phyloP scores from a whole-genome alignment of 1,140 invertebrate genomes.

The Manduca sexta region DNA sequence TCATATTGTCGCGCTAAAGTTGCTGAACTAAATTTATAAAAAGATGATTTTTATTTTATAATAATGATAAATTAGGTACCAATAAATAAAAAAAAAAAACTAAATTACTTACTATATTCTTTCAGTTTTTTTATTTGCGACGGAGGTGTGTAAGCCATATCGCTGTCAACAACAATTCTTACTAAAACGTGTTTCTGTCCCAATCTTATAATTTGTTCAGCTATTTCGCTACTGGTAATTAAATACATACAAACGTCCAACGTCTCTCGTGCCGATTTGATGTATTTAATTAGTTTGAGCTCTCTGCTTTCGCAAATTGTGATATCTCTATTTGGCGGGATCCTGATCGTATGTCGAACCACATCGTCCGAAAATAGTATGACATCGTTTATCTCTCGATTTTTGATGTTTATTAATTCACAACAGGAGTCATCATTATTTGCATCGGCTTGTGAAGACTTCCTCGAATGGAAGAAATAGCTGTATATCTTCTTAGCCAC shows the following conservation, averaged over 20 bases:
- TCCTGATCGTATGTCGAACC: slow-evolving; percentile 47
- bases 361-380: slow-evolving; percentile 62
- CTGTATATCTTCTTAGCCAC: slow-evolving; percentile 54
- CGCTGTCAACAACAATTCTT: slow-evolving; percentile 78
- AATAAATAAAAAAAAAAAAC: slow-evolving; percentile 11
- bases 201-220: slow-evolving; percentile 74
- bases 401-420: slow-evolving; percentile 42
- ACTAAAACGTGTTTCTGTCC: slow-evolving; percentile 75
- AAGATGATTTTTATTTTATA: no score
- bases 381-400: slow-evolving; percentile 64
- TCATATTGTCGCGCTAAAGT: no score
- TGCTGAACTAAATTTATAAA: no score
- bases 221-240: slow-evolving; percentile 76
- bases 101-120: slow-evolving; percentile 71
- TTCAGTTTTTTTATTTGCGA: slow-evolving; percentile 75
- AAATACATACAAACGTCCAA: slow-evolving; percentile 83
- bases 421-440: slow-evolving; percentile 39
- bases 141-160: slow-evolving; percentile 73
- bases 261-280: slow-evolving; percentile 73
- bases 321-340: slow-evolving; percentile 50
- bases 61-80: no score
- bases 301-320: slow-evolving; percentile 60
- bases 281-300: slow-evolving; percentile 63
- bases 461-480: slow-evolving; percentile 40
- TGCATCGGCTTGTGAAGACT: slow-evolving; percentile 20